Percentiles rank a stretch among this genome's conserved stretches.
Conservation (phyloP, 2,888 invertebrate species). For the Cybosia mesomella region DNA sequence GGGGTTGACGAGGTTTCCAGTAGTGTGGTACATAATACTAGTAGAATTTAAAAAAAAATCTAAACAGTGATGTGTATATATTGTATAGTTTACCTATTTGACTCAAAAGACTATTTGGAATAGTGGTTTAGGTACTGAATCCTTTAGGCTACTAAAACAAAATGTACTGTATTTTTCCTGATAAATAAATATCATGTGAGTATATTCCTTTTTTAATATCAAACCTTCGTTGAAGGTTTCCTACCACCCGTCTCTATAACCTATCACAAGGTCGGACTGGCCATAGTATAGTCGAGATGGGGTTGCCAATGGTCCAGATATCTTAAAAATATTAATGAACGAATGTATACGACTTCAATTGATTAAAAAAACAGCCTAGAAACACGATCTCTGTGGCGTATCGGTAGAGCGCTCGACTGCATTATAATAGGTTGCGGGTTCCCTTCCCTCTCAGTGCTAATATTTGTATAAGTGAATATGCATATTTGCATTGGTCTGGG, state of each 20-base stretch:
- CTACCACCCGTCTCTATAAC: not conserved
- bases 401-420: too few relatives aligned
- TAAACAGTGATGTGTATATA: not conserved
- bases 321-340: too few relatives aligned
- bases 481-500: too few relatives aligned
- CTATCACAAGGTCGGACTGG: too few relatives aligned
- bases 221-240: not conserved
- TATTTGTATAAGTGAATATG: too few relatives aligned
- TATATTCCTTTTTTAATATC: not conserved
- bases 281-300: too few relatives aligned
- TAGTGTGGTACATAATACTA: not conserved
- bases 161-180: constrained; percentile 6
- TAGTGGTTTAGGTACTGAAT: constrained; percentile 1
- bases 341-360: too few relatives aligned
- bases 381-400: too few relatives aligned
- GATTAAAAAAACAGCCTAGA: too few relatives aligned
- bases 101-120: not conserved
- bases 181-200: constrained; percentile 10
- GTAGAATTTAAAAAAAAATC: not conserved
- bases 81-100: constrained; percentile 5
- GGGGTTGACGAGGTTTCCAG: not conserved
- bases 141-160: not conserved
- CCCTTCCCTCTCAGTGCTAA: too few relatives aligned
- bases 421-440: too few relatives aligned
- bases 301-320: too few relatives aligned